These are phyloP conservation scores for Microcebus lehilahytsara DNA, from an alignment of 2,113 vertebrate genomes.

Conservation along the genomic window DNA sequence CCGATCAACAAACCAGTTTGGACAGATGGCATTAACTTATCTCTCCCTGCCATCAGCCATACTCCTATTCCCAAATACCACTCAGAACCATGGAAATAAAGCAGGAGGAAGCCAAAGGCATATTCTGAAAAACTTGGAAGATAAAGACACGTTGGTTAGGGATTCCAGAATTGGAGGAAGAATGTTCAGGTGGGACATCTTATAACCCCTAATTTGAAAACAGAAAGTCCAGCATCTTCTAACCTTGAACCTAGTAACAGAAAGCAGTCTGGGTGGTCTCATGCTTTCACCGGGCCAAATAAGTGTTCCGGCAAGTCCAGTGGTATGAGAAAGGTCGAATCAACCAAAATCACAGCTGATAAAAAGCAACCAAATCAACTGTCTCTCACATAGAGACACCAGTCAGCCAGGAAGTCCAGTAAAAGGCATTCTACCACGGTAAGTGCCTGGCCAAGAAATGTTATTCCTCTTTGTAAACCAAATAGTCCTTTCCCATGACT, in stretches of 20 bases:
- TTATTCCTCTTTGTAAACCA: neutral
- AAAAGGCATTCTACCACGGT: neutral
- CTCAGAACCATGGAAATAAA: neutral
- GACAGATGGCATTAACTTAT: neutral
- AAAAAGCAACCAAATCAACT: neutral
- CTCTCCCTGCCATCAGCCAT: neutral
- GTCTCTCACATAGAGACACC: neutral
- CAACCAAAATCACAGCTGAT: neutral
- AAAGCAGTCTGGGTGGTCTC: neutral
- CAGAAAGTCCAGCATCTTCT: neutral
- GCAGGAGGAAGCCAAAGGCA: neutral
- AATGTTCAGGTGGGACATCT: neutral
- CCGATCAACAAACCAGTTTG: neutral
- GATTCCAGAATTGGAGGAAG: neutral
- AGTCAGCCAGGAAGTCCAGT: neutral
- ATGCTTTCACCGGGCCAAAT: neutral
- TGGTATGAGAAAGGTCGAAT: neutral
- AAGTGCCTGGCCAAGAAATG: neutral
- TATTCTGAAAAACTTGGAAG: neutral
- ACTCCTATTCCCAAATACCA: neutral
- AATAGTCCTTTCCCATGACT: neutral
- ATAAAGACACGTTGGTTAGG: neutral
- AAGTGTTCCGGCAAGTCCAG: fast-evolving
- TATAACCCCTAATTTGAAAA: neutral
- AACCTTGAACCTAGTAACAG: neutral